Conservation (phyloP, 92 coral and sea anemone genomes). For the Umimayanthus kanabou region DNA sequence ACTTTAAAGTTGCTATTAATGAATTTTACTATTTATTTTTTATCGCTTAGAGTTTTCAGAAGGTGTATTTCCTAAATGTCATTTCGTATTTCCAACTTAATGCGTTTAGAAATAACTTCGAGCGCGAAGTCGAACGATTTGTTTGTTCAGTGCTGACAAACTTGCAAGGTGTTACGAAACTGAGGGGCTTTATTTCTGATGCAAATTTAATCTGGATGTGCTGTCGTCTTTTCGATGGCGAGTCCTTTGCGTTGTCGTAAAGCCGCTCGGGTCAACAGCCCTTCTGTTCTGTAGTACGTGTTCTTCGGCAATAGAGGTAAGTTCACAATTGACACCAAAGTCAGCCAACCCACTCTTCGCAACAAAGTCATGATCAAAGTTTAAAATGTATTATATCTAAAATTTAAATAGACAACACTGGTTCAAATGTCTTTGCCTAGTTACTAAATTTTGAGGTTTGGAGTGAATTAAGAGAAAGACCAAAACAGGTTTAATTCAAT, state of each 20-base stretch:
- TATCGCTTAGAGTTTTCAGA: neutral
- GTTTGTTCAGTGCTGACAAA: conserved; percentile 22
- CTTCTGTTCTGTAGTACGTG: neutral
- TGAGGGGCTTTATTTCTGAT: neutral
- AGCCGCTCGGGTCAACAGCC: neutral
- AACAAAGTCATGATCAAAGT: neutral
- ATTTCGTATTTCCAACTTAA: neutral
- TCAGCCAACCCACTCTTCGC: neutral
- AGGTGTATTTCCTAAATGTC: neutral
- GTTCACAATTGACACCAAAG: neutral
- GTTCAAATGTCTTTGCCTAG: neutral
- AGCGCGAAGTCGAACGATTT: conserved; percentile 8
- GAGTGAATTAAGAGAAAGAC: neutral
- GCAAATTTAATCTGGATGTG: conserved; percentile 17
- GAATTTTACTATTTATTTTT: neutral
- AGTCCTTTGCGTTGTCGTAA: neutral
- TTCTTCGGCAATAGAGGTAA: neutral
- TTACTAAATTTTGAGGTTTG: neutral
- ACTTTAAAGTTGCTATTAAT: too few relatives aligned
- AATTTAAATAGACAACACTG: neutral
- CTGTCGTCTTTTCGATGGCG: neutral
- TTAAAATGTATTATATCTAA: neutral
- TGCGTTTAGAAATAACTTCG: conserved; percentile 9
- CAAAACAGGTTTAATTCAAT: neutral
- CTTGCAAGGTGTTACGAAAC: neutral